Base-by-base conservation (phyloP, 1,140 invertebrate species). In the Hypothenemus hampei region DNA sequence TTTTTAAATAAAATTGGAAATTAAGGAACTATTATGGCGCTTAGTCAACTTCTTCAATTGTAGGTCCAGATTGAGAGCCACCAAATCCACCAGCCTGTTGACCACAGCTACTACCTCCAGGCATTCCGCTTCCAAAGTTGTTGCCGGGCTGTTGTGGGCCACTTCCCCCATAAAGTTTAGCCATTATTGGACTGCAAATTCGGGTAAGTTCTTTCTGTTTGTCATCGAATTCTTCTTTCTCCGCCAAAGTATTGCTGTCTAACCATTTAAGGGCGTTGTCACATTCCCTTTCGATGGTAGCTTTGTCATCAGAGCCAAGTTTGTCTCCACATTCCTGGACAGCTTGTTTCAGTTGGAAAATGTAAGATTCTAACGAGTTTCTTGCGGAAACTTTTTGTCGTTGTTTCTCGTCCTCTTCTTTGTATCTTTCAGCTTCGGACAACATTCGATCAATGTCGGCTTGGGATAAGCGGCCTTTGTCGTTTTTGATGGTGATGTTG, bases 21-120 rank as follows among this genome's bases (percentile, higher is more conserved):
- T n/a, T n/a, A n/a, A n/a, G n/a, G n/a, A n/a, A n/a, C n/a, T n/a
- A n/a, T n/a, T n/a, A n/a, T n/a, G n/a, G n/a, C n/a, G 21, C 23
- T 77, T 83, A 86, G 67, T 86, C 83, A 19, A 87, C 84, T 72
- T 86, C 84, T 68, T 87, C 84, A 36, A 86, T 80, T 6, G 81
- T 86, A 24, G 83, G 82, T 20, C 67, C 64, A 21, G 65, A 61
- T 36, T 58, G 56, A 13, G 46, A 56, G 10, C 41, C 47, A 31
- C 41, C 50, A 24, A 54, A 58, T 33, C 70, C 69, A 4, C 60
- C 57, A 8, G 66, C 66, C 48, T 74, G 71, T 56, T 71, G 72
- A 26, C 64, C 68, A 64, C 69, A 73, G 41, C 64, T 63, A 44
- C 65, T n/a, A n/a, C 39, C 37, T 57, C 47, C 49, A 63, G 24